Percentiles rank a stretch among this genome's conserved stretches.
These are phyloP conservation scores for Rhagium mordax DNA, from an alignment of 2,888 invertebrate species.

Conservation along the genomic window DNA sequence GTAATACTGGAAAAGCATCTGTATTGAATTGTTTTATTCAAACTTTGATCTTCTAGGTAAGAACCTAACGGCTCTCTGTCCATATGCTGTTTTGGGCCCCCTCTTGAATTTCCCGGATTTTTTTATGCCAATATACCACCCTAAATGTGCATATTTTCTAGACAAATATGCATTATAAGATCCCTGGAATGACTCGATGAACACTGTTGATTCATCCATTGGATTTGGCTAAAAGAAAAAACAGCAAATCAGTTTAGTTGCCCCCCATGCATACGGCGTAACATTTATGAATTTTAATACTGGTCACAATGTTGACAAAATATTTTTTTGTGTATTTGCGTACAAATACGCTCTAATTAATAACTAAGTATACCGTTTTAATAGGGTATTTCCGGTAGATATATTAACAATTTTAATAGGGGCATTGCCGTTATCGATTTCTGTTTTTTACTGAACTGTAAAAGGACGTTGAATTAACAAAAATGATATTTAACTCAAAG, in stretches of 20 bases:
- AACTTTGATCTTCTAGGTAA: conserved; percentile 67
- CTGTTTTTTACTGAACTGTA: too few relatives aligned
- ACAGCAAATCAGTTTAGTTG: neutral
- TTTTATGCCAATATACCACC: conserved; percentile 77
- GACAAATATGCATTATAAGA: conserved; percentile 75
- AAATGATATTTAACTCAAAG: too few relatives aligned
- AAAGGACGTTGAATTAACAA: too few relatives aligned
- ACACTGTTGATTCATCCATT: conserved; percentile 71
- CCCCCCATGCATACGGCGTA: neutral
- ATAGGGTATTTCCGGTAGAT: too few relatives aligned
- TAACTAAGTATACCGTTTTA: too few relatives aligned
- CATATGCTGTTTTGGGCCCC: conserved; percentile 73
- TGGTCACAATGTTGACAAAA: too few relatives aligned
- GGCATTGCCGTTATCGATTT: too few relatives aligned
- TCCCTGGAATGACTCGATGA: conserved; percentile 73
- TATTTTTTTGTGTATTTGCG: too few relatives aligned
- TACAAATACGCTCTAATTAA: too few relatives aligned
- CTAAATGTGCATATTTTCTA: conserved; percentile 72
- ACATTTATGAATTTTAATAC: neutral
- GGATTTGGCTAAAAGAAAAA: conserved; percentile 64
- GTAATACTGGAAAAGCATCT: too few relatives aligned
- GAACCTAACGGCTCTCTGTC: conserved; percentile 75
- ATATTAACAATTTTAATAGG: too few relatives aligned
- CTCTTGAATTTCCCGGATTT: conserved; percentile 75
- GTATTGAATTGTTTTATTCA: conserved; percentile 54